phyloP scores from a whole-genome alignment of 2,888 invertebrate genomes.

The Phyllotreta cruciferae region DNA sequence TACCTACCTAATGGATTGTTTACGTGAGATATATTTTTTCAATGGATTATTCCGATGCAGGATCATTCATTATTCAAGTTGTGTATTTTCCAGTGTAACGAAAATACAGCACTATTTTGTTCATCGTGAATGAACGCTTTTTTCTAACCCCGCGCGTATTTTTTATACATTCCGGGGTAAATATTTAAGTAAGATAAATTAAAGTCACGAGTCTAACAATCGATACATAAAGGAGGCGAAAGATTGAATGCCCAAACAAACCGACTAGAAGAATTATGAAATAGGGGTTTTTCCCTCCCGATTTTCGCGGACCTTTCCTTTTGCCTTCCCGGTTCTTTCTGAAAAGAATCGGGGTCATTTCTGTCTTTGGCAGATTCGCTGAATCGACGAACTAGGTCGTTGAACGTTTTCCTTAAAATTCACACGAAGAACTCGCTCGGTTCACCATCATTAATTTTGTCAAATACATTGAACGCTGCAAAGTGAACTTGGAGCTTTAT shows the following conservation, averaged over 20 bases:
- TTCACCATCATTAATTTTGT: constrained; percentile 26
- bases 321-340: background rate
- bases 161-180: no score
- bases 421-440: constrained; percentile 17
- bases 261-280: constrained; percentile 35
- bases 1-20: constrained; percentile 31
- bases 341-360: constrained; percentile 17
- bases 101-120: no score
- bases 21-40: constrained; percentile 30
- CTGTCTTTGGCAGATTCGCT: constrained; percentile 21
- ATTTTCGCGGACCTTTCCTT: background rate
- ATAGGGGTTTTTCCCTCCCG: constrained; percentile 24
- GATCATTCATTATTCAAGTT: constrained; percentile 26
- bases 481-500: constrained; percentile 17
- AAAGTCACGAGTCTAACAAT: no score
- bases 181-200: no score
- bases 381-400: constrained; percentile 19
- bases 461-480: constrained; percentile 22
- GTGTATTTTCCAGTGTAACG: background rate
- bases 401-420: constrained; percentile 22
- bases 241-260: constrained; percentile 40
- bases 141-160: no score
- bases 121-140: no score
- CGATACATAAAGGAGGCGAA: no score
- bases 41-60: constrained; percentile 28